These are phyloP conservation scores for Pithys albifrons DNA, from an alignment of 2,113 vertebrate species.

Conservation along the genomic window DNA sequence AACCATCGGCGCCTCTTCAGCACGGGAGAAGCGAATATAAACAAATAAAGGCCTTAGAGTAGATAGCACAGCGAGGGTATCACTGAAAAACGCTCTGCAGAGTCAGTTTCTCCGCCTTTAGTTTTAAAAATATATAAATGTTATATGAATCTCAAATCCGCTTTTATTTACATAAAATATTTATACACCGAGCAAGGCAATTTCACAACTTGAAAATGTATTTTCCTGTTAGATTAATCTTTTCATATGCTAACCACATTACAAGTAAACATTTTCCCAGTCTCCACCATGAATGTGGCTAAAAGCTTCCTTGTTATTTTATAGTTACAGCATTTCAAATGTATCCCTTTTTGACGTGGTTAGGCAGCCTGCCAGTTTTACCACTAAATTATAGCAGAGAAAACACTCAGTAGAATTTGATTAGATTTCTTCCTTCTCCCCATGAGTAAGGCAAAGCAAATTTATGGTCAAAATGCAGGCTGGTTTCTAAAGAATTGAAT, in stretches of 20 bases:
- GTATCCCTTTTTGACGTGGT: constrained; percentile 54
- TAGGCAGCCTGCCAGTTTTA: constrained; percentile 69
- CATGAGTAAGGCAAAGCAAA: constrained; percentile 18
- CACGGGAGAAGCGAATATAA: constrained; percentile 54
- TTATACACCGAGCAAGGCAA: constrained; percentile 70
- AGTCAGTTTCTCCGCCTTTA: constrained; percentile 22
- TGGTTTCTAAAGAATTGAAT: constrained; percentile 22
- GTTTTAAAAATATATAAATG: constrained; percentile 72
- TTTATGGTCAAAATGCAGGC: constrained; percentile 41
- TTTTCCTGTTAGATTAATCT: constrained; percentile 80
- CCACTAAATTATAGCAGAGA: constrained; percentile 68
- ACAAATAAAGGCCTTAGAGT: constrained; percentile 62
- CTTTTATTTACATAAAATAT: constrained; percentile 80
- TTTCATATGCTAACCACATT: constrained; percentile 79
- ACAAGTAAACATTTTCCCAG: constrained; percentile 77
- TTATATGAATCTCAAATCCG: constrained; percentile 71
- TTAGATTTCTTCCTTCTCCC: constrained; percentile 54
- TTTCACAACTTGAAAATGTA: constrained; percentile 78
- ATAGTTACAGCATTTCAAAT: constrained; percentile 71
- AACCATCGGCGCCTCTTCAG: constrained; percentile 61
- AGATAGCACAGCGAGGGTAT: constrained; percentile 60
- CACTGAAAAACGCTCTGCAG: constrained; percentile 60
- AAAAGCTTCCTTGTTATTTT: constrained; percentile 75
- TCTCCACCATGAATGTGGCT: constrained; percentile 70
- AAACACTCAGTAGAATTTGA: constrained; percentile 69